A percentile compares a stretch with the other conserved stretches of the same genome.
Evolutionary conservation across 1,140 invertebrate genomes (phyloP).

Genomic region (Sesamia nonagrioides): DNA sequence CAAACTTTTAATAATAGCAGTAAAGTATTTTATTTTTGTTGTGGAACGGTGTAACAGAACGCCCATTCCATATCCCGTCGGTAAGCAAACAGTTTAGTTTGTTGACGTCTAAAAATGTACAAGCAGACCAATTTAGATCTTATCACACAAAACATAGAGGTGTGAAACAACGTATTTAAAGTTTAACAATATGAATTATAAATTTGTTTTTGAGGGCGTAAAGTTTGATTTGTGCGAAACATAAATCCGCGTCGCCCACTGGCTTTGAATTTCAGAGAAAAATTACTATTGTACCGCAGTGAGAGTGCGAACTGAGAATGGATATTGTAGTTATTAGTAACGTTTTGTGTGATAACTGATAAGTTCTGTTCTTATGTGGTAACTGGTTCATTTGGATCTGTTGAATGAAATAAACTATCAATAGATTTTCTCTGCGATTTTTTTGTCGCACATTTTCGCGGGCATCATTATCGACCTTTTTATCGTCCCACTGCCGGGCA

Average conservation of each 20-base stretch:
- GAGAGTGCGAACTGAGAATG: constrained; percentile 29
- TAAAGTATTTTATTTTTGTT: constrained; percentile 5
- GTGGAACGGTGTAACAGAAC: constrained; percentile 39
- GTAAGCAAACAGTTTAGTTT: constrained; percentile 52
- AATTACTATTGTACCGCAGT: constrained; percentile 45
- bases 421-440: too few species aligned
- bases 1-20: neutral
- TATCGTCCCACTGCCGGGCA: too few species aligned
- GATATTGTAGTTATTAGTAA: constrained; percentile 36
- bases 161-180: constrained; percentile 28
- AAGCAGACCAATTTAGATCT: constrained; percentile 37
- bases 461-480: too few species aligned
- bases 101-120: constrained; percentile 46
- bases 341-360: too few species aligned
- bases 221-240: constrained; percentile 56
- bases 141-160: neutral
- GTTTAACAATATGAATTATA: constrained; percentile 36
- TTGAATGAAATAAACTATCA: constrained; percentile 8
- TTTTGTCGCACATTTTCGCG: too few species aligned
- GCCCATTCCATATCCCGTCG: constrained; percentile 49
- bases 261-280: constrained; percentile 51
- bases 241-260: constrained; percentile 48
- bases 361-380: too few species aligned
- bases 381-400: neutral
- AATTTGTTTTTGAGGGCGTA: constrained; percentile 46